These are phyloP conservation scores for Charina bottae DNA, from an alignment of 2,113 vertebrate genomes.

Conservation along the genomic window DNA sequence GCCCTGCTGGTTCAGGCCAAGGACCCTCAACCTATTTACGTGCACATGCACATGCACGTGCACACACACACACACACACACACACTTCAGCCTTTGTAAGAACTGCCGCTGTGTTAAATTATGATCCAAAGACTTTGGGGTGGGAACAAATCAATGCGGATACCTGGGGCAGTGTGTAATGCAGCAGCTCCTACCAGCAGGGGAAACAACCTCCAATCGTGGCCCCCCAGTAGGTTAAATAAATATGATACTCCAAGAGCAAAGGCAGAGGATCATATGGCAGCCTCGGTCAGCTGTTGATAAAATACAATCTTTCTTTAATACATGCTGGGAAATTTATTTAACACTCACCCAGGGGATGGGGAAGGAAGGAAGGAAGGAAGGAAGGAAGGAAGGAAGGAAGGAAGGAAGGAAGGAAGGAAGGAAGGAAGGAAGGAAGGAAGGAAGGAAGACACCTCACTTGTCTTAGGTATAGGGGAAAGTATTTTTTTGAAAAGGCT, in stretches of 20 bases:
- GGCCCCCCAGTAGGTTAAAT: conserved; percentile 95
- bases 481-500: not conserved
- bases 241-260: conserved; percentile 92
- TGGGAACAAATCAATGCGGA: conserved; percentile 95
- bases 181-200: conserved; percentile 89
- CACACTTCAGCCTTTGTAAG: conserved; percentile 67
- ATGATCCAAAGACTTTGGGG: conserved; percentile 89
- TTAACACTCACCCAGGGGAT: conserved; percentile 77
- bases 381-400: conserved; percentile 34
- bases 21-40: conserved; percentile 63
- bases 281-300: conserved; percentile 88
- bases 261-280: conserved; percentile 89
- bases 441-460: not conserved
- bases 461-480: not conserved
- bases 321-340: conserved; percentile 85
- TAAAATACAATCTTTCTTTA: conserved; percentile 84
- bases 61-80: not conserved
- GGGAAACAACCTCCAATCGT: conserved; percentile 85
- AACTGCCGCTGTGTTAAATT: conserved; percentile 99
- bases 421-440: no score
- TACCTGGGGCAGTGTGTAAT: conserved; percentile 92
- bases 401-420: not conserved
- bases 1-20: not conserved
- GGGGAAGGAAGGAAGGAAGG: conserved; percentile 50
- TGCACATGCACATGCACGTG: conserved; percentile 17